Conservation (phyloP, 2,888 invertebrate genomes). For the Oscheius sp. region DNA sequence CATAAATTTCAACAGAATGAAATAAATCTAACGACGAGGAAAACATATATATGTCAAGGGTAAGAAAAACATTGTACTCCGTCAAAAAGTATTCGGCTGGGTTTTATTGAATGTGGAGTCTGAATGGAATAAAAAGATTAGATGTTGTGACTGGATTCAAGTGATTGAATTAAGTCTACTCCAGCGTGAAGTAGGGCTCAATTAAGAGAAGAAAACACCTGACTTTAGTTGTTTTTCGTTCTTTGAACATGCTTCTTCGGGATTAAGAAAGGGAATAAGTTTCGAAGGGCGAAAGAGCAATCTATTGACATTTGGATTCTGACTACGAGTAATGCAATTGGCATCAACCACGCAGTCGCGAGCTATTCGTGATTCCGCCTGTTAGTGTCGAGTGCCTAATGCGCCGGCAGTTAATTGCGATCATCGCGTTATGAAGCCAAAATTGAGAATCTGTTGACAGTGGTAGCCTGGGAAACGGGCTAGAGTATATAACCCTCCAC, state of each 20-base stretch:
- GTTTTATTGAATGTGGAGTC: too few species aligned
- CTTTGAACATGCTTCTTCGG: too few species aligned
- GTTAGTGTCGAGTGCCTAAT: neutral
- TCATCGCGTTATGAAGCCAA: slow-evolving; percentile 22
- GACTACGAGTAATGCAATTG: slow-evolving; percentile 22
- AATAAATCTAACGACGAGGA: neutral
- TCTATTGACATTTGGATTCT: neutral
- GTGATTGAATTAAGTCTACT: too few species aligned
- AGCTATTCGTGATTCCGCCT: slow-evolving; percentile 20
- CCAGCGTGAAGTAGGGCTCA: too few species aligned
- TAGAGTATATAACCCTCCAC: neutral
- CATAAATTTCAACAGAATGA: neutral
- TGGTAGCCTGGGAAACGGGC: slow-evolving; percentile 26
- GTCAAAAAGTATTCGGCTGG: too few species aligned
- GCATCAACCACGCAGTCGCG: slow-evolving; percentile 5
- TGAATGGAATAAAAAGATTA: too few species aligned
- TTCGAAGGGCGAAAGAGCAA: slow-evolving; percentile 8
- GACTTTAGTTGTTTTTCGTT: too few species aligned
- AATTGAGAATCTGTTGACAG: too few species aligned
- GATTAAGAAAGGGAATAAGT: slow-evolving; percentile 3
- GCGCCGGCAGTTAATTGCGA: slow-evolving; percentile 21
- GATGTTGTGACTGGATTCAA: too few species aligned
- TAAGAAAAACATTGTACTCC: too few species aligned
- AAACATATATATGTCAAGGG: neutral
- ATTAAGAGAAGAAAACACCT: too few species aligned